Conservation (phyloP, 2,888 invertebrate species). For the Meteorus cinctellus region DNA sequence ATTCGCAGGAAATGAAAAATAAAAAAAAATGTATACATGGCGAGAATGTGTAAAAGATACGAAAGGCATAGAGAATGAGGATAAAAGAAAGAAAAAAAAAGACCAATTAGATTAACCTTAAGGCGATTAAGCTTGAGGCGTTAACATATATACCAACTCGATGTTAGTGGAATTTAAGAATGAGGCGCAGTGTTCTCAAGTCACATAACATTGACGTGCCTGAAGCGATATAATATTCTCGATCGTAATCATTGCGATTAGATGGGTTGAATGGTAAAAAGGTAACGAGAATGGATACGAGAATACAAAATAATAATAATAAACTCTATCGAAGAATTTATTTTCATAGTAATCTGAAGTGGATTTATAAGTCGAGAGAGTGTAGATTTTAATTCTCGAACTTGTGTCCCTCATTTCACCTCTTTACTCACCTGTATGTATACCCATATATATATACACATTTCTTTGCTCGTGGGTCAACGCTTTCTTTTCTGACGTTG, state of each 20-base stretch:
- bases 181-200: not conserved
- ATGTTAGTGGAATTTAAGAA: not conserved
- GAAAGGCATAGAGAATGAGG: not conserved
- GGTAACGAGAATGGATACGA: not conserved
- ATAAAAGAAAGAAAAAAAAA: not conserved
- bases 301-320: not conserved
- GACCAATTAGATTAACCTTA: not conserved
- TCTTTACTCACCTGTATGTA: conserved; percentile 37
- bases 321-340: not conserved
- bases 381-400: not conserved
- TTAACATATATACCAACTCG: not conserved
- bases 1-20: conserved; percentile 2
- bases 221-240: not conserved
- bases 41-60: not conserved
- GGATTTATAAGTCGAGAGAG: not conserved
- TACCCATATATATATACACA: not conserved
- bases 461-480: conserved; percentile 42
- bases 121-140: conserved; percentile 7
- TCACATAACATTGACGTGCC: not conserved
- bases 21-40: conserved; percentile 3
- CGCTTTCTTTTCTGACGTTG: conserved; percentile 48
- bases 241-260: not conserved
- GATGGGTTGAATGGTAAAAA: not conserved
- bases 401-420: conserved; percentile 47
- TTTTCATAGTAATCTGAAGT: not conserved